Evolutionary conservation across 2,113 vertebrate genomes (phyloP).

Genomic region (Cricetomys ansorgei): DNA sequence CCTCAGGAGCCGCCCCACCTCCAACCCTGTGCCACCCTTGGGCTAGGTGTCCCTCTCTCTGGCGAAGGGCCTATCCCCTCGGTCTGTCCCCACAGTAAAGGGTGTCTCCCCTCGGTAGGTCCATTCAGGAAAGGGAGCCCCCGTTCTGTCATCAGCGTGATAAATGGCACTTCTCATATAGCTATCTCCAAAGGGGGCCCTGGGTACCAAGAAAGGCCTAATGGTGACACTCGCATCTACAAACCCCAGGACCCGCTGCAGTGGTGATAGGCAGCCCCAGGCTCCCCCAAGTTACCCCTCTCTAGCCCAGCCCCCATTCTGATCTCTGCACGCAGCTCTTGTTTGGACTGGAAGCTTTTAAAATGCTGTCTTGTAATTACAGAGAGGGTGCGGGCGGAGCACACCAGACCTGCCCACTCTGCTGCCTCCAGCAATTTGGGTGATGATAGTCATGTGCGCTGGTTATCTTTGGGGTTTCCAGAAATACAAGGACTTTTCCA

Average conservation of each 20-base stretch:
- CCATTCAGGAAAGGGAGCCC: too few relatives aligned
- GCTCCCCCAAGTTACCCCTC: slow-evolving; percentile 69
- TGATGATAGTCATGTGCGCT: slow-evolving; percentile 87
- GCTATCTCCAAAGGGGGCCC: accelerated
- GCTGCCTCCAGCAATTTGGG: slow-evolving; percentile 84
- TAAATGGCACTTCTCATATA: not conserved
- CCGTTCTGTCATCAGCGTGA: not conserved
- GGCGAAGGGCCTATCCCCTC: not conserved
- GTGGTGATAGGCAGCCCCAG: slow-evolving; percentile 24
- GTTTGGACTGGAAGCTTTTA: slow-evolving; percentile 86
- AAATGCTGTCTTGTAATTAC: slow-evolving; percentile 85
- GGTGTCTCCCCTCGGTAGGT: not conserved
- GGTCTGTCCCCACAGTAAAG: not conserved
- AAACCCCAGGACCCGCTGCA: not conserved
- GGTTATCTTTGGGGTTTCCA: slow-evolving; percentile 85
- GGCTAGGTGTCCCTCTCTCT: not conserved
- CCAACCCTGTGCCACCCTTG: not conserved
- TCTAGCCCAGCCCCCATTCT: slow-evolving; percentile 59
- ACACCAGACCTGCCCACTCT: slow-evolving; percentile 73
- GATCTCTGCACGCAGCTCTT: slow-evolving; percentile 80
- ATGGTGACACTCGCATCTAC: not conserved
- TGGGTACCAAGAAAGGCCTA: not conserved
- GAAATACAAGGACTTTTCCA: slow-evolving; percentile 80
- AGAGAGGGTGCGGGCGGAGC: slow-evolving; percentile 66
- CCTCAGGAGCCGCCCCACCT: accelerated